Percentiles rank a stretch among this genome's conserved stretches.
phyloP scores from a whole-genome alignment of 1,140 invertebrate genomes.

The Galleria mellonella region DNA sequence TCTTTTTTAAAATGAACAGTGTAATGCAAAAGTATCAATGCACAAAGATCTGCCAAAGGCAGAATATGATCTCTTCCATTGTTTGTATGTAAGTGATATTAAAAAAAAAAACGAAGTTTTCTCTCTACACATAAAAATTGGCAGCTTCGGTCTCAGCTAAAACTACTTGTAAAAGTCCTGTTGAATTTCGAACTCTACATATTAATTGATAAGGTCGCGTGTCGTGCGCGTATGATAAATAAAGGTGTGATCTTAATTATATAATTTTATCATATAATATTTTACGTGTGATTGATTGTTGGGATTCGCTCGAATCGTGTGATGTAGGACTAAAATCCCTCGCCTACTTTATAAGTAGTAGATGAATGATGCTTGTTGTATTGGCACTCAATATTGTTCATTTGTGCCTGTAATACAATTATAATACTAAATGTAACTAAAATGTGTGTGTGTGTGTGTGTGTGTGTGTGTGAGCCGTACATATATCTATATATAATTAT shows the following conservation, averaged over 20 bases:
- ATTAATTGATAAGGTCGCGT: conserved; percentile 1
- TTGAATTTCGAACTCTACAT: background rate
- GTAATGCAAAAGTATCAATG: background rate
- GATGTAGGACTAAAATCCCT: conserved; percentile 57
- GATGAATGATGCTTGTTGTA: conserved; percentile 28
- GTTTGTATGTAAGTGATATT: background rate
- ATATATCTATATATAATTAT: conserved; percentile 7
- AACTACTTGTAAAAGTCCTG: background rate
- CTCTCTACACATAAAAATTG: background rate
- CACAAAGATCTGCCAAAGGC: background rate
- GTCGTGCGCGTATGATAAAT: background rate
- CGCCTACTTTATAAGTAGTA: conserved; percentile 40
- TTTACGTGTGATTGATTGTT: background rate
- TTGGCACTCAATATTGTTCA: conserved; percentile 44
- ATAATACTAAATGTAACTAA: conserved; percentile 28
- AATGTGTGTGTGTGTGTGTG: conserved; percentile 30
- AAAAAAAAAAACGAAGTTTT: background rate
- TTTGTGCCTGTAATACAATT: conserved; percentile 59
- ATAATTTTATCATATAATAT: background rate
- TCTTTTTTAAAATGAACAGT: too few species aligned
- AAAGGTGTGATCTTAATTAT: too few species aligned
- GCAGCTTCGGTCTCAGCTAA: conserved; percentile 4
- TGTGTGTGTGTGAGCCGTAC: conserved; percentile 24
- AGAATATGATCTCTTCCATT: conserved; percentile 4
- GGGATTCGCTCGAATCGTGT: conserved; percentile 6